A percentile compares a stretch with the other conserved stretches of the same genome.
phyloP scores from a whole-genome alignment of 2,888 invertebrate species.

The Drosophila siamana region DNA sequence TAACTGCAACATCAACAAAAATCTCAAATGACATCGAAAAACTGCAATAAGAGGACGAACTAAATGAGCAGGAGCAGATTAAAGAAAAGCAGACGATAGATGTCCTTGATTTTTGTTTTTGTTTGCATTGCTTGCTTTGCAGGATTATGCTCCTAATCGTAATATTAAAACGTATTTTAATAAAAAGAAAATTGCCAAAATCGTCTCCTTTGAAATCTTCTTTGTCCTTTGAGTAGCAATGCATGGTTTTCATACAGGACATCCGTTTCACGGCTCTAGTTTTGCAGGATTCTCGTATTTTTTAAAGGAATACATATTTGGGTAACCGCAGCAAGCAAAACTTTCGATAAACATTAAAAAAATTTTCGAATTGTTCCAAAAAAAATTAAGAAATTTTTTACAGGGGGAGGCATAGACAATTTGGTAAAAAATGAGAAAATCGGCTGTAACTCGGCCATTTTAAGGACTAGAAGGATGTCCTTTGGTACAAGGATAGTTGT shows the following conservation, averaged over 20 bases:
- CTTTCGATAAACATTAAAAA: neutral
- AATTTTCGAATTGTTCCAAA: neutral
- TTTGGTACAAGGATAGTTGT: neutral
- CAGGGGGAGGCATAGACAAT: slow-evolving; percentile 1
- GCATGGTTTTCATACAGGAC: neutral
- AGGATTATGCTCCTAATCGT: no score
- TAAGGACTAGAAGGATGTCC: neutral
- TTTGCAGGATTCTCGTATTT: neutral
- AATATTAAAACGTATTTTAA: no score
- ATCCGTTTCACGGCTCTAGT: neutral
- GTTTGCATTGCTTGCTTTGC: no score
- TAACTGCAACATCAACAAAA: no score
- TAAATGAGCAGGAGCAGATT: no score
- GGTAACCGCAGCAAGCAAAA: neutral
- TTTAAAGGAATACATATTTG: neutral
- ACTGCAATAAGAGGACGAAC: no score
- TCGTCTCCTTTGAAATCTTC: no score
- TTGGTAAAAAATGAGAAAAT: neutral
- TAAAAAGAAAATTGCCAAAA: no score
- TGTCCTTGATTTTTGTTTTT: no score
- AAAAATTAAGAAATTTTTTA: neutral
- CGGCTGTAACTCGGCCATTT: neutral
- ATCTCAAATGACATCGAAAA: no score
- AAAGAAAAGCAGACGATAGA: no score
- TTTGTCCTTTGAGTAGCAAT: no score